phyloP scores from a whole-genome alignment of 2,888 invertebrate species.

The Scotopteryx bipunctaria region DNA sequence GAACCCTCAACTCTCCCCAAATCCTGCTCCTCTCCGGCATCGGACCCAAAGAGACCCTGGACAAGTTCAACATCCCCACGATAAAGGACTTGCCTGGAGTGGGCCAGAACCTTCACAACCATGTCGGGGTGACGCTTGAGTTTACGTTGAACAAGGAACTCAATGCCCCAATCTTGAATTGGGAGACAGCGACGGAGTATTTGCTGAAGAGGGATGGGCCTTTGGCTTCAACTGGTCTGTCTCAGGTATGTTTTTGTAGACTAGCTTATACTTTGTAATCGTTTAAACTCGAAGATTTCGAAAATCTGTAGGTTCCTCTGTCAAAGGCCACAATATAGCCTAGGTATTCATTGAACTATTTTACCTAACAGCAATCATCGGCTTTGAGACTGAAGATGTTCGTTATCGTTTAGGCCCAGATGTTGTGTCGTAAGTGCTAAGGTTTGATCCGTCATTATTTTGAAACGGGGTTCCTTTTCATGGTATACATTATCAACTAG shows the following conservation, averaged over 20 bases:
- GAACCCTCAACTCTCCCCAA: slow-evolving; percentile 87
- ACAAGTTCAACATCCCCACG: slow-evolving; percentile 82
- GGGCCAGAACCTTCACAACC: slow-evolving; percentile 87
- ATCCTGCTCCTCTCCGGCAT: slow-evolving; percentile 86
- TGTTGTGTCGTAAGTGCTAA: too few species aligned
- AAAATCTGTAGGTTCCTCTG: too few species aligned
- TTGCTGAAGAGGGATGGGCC: slow-evolving; percentile 84
- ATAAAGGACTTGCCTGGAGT: slow-evolving; percentile 86
- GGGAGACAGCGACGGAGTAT: slow-evolving; percentile 85
- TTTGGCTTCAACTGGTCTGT: slow-evolving; percentile 85
- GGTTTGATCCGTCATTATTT: too few species aligned
- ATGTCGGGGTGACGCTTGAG: slow-evolving; percentile 85
- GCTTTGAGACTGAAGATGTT: too few species aligned
- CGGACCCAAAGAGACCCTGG: slow-evolving; percentile 84
- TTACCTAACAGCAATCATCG: too few species aligned
- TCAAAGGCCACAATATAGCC: too few species aligned
- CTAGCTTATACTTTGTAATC: too few species aligned
- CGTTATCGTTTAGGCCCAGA: too few species aligned
- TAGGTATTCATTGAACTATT: too few species aligned
- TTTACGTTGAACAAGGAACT: slow-evolving; percentile 80
- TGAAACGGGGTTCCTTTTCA: too few species aligned
- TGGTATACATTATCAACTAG: too few species aligned
- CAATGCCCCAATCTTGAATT: slow-evolving; percentile 81
- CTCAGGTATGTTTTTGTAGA: slow-evolving; percentile 77
- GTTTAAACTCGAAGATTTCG: too few species aligned